Conservation (phyloP, 2,888 invertebrate species). For the Macaria liturata region DNA sequence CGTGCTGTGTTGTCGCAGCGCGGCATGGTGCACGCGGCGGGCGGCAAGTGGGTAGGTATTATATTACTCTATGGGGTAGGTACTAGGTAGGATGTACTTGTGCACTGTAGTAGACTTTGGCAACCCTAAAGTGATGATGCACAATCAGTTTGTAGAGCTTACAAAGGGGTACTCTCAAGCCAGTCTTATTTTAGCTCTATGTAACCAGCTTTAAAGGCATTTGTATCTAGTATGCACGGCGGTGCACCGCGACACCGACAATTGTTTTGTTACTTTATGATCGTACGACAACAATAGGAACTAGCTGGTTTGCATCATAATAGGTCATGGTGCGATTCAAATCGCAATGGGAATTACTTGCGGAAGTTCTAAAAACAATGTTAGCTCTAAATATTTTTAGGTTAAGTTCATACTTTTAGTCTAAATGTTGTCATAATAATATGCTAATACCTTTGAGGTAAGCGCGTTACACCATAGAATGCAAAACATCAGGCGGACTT, state of each 20-base stretch:
- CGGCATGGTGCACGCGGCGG: too few species aligned
- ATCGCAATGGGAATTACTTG: constrained; percentile 1
- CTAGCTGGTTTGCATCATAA: constrained; percentile 53
- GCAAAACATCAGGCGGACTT: neutral
- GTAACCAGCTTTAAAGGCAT: constrained; percentile 29
- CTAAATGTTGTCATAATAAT: too few species aligned
- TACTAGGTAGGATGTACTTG: too few species aligned
- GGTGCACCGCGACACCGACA: constrained; percentile 44
- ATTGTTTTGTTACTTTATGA: constrained; percentile 58
- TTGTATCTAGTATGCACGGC: constrained; percentile 39
- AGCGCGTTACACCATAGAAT: neutral
- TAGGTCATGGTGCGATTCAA: constrained; percentile 19
- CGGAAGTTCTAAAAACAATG: neutral
- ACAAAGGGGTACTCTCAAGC: too few species aligned
- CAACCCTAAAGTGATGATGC: too few species aligned
- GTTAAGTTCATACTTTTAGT: neutral
- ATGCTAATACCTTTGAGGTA: neutral
- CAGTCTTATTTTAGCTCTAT: too few species aligned
- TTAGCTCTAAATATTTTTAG: neutral
- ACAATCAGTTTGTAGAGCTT: too few species aligned
- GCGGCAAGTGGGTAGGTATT: too few species aligned
- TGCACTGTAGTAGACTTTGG: too few species aligned
- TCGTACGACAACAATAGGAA: constrained; percentile 51
- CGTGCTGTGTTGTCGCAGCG: too few species aligned
- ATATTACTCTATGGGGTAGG: too few species aligned